A percentile compares a stretch with the other conserved stretches of the same genome.
These are phyloP conservation scores for Halcyon senegalensis DNA, from an alignment of 2,113 vertebrate species.

Conservation along the genomic window DNA sequence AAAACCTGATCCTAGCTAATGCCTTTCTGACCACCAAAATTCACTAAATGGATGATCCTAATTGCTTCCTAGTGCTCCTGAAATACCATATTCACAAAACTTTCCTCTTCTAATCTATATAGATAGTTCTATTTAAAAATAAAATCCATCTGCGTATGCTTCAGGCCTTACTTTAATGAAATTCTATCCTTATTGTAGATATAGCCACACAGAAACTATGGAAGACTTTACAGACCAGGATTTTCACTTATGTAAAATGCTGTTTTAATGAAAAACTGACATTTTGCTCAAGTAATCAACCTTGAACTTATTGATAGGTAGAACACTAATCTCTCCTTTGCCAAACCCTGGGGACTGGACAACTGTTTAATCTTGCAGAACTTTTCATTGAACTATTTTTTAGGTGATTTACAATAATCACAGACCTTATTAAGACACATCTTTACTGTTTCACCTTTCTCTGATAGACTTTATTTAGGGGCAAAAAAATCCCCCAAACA, in stretches of 20 bases:
- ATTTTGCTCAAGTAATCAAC: background rate
- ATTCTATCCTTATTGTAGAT: background rate
- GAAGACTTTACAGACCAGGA: background rate
- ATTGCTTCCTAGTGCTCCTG: constrained; percentile 36
- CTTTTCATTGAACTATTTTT: background rate
- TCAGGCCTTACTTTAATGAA: constrained; percentile 38
- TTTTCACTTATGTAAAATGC: background rate
- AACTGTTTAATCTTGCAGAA: background rate
- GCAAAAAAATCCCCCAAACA: too few species aligned
- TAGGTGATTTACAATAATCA: background rate
- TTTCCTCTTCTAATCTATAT: constrained; percentile 8
- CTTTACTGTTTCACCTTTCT: background rate
- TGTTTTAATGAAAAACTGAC: background rate
- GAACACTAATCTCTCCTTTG: background rate
- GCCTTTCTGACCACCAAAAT: constrained; percentile 40
- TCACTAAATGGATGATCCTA: constrained; percentile 38
- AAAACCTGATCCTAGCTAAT: constrained; percentile 35
- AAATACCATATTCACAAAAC: constrained; percentile 32
- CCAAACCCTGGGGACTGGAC: background rate
- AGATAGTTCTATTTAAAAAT: constrained; percentile 29
- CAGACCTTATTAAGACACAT: background rate
- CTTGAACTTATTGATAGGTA: background rate
- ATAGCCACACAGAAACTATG: background rate
- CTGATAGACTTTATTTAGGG: background rate
- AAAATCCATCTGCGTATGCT: constrained; percentile 10